These are phyloP conservation scores for Elanoides forficatus DNA, from an alignment of 2,113 vertebrate species.

Conservation along the genomic window DNA sequence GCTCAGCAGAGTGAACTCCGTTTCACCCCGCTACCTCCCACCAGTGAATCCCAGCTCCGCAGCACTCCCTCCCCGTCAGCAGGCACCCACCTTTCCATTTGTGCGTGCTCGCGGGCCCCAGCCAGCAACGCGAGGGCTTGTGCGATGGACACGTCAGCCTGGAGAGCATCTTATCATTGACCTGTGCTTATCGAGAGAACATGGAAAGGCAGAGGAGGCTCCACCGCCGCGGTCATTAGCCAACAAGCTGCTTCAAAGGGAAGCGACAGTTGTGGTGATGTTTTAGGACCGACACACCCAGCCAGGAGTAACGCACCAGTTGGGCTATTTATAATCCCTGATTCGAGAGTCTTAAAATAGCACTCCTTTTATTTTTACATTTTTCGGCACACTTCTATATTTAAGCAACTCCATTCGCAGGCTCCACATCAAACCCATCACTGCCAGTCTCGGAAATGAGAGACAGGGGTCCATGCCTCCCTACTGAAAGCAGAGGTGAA, in stretches of 20 bases:
- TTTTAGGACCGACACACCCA: neutral
- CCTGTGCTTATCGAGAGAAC: neutral
- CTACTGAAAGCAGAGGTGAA: neutral
- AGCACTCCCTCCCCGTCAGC: neutral
- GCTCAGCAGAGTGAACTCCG: neutral
- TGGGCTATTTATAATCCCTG: slow-evolving; percentile 42
- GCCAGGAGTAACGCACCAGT: slow-evolving; percentile 15
- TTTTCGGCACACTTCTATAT: neutral
- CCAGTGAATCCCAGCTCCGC: neutral
- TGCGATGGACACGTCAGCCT: neutral
- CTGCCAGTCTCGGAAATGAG: neutral
- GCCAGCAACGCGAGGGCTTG: neutral
- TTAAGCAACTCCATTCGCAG: neutral
- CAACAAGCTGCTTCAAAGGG: neutral
- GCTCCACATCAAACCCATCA: neutral
- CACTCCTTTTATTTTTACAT: slow-evolving; percentile 4
- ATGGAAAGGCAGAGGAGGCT: neutral
- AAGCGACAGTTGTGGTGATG: neutral
- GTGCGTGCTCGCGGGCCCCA: accelerated
- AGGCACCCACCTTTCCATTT: accelerated
- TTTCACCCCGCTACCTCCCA: neutral
- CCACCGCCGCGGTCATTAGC: neutral
- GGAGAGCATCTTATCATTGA: neutral
- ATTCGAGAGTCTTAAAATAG: slow-evolving; percentile 37
- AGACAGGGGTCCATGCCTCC: accelerated